A percentile compares a stretch with the other conserved stretches of the same genome.
Evolutionary conservation across 2,888 invertebrate genomes (phyloP).

Genomic region (Dynastes tityus): DNA sequence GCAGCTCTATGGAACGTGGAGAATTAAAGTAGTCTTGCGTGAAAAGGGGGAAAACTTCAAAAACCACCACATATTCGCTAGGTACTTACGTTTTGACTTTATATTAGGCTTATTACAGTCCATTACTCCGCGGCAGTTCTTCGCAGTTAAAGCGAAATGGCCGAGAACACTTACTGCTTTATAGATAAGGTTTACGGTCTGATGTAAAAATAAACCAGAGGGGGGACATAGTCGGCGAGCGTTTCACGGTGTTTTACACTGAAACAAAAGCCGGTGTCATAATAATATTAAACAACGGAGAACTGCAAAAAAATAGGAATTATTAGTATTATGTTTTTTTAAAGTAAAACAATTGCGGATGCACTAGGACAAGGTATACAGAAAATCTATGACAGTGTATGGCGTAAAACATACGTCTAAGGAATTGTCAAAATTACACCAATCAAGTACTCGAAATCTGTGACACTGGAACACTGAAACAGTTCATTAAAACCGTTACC

Average conservation of each 20-base stretch:
- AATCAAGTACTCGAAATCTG: too few species aligned
- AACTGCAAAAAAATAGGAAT: not conserved
- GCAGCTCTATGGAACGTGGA: conserved; percentile 8
- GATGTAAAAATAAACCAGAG: conserved; percentile 32
- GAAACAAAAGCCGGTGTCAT: not conserved
- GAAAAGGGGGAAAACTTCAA: conserved; percentile 26
- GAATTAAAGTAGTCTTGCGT: conserved; percentile 24
- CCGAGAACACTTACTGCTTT: conserved; percentile 44
- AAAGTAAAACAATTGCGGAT: not conserved
- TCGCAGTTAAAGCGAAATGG: conserved; percentile 43
- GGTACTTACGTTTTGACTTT: conserved; percentile 13
- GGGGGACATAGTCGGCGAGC: not conserved
- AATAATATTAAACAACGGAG: not conserved
- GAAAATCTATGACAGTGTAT: too few species aligned
- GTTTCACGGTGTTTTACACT: conserved; percentile 27
- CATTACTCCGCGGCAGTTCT: conserved; percentile 28
- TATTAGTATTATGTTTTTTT: not conserved
- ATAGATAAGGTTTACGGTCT: conserved; percentile 37
- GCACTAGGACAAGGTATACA: too few species aligned
- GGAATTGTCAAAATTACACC: too few species aligned
- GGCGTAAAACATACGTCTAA: too few species aligned
- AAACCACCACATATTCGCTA: conserved; percentile 32
- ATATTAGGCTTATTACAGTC: conserved; percentile 45
- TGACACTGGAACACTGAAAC: too few species aligned
- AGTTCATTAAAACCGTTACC: too few species aligned